Percentiles rank a stretch among this genome's conserved stretches.
phyloP scores from a whole-genome alignment of 2,888 invertebrate genomes.

The Aphelenchoides bicaudatus region DNA sequence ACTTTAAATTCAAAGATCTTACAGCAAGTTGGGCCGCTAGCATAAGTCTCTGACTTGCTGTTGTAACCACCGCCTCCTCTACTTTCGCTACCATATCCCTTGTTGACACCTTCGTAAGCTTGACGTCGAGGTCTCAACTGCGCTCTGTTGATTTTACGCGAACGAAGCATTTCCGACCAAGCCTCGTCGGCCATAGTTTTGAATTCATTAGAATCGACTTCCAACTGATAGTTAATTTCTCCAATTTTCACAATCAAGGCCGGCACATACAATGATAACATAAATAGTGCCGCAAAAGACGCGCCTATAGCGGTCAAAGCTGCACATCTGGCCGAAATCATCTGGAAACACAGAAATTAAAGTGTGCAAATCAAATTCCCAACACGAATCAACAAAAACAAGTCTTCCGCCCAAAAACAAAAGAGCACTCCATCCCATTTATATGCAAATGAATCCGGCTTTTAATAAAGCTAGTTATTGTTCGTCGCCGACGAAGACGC shows the following conservation, averaged over 20 bases:
- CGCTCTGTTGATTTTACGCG: constrained; percentile 12
- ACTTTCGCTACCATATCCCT: constrained; percentile 23
- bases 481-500: too few relatives aligned
- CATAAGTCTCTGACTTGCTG: constrained; percentile 35
- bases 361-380: too few relatives aligned
- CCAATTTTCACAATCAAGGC: constrained; percentile 34
- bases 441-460: too few relatives aligned
- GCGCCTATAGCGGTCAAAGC: constrained; percentile 34
- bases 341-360: too few relatives aligned
- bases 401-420: too few relatives aligned
- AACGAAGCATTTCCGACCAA: constrained; percentile 31
- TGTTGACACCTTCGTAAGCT: constrained; percentile 36
- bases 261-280: constrained; percentile 36
- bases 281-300: constrained; percentile 28
- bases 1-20: background rate
- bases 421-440: too few relatives aligned
- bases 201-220: constrained; percentile 37
- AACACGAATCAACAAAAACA: too few relatives aligned
- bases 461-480: too few relatives aligned
- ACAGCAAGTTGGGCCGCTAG: constrained; percentile 36
- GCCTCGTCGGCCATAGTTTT: constrained; percentile 37
- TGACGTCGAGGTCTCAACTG: constrained; percentile 25
- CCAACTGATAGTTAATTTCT: constrained; percentile 36
- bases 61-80: constrained; percentile 16
- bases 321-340: constrained; percentile 34